Conservation (phyloP, 2,113 vertebrate species). For the Cacatua alba region DNA sequence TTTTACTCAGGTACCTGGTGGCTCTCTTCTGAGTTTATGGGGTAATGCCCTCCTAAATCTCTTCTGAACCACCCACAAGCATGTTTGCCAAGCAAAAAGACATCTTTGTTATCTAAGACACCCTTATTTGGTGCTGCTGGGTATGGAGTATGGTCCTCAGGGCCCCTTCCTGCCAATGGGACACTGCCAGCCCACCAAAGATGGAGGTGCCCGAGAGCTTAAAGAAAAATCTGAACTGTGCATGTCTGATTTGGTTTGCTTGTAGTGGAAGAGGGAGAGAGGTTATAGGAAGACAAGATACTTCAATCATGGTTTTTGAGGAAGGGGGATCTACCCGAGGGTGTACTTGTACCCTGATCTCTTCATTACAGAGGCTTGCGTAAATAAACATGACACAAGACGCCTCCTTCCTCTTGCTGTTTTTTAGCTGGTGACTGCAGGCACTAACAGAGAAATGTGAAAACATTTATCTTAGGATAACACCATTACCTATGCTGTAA, state of each 20-base stretch:
- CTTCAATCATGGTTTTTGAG: accelerated
- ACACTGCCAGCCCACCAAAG: not conserved
- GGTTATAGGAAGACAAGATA: not conserved
- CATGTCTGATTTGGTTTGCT: not conserved
- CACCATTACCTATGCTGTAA: accelerated
- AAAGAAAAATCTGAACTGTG: not conserved
- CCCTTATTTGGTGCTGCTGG: not conserved
- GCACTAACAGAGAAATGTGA: not conserved
- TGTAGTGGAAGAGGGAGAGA: not conserved
- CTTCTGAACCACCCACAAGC: not conserved
- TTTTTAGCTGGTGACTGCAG: not conserved
- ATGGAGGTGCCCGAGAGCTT: not conserved
- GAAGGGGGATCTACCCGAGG: not conserved
- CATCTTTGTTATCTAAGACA: not conserved
- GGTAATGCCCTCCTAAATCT: not conserved
- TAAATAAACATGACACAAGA: not conserved
- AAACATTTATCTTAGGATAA: not conserved
- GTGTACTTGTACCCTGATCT: not conserved
- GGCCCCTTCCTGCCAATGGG: not conserved
- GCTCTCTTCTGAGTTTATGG: not conserved
- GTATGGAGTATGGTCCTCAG: not conserved
- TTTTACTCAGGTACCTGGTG: not conserved
- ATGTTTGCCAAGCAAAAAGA: not conserved
- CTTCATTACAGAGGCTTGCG: not conserved
- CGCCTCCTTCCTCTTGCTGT: not conserved